These are phyloP conservation scores for Seira sanloemensis DNA, from an alignment of 2,888 invertebrate genomes.

Conservation along the genomic window DNA sequence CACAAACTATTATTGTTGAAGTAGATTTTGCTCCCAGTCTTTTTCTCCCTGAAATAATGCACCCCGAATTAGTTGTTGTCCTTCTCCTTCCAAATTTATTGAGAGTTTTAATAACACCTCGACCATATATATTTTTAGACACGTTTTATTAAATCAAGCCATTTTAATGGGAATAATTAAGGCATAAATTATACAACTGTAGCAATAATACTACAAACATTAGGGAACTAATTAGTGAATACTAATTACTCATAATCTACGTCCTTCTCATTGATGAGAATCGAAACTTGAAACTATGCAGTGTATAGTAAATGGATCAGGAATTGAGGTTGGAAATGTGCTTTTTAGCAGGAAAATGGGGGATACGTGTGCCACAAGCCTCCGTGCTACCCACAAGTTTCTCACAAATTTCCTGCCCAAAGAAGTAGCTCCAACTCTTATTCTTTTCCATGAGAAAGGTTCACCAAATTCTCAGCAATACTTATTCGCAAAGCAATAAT, in stretches of 20 bases:
- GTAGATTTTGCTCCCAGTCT: too few relatives aligned
- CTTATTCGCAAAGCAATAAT: constrained; percentile 63
- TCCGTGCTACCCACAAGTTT: constrained; percentile 17
- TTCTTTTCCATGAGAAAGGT: constrained; percentile 26
- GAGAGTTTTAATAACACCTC: too few relatives aligned
- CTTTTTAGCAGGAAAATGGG: neutral
- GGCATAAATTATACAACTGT: neutral
- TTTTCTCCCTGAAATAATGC: too few relatives aligned
- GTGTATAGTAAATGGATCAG: constrained; percentile 48
- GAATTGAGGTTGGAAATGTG: constrained; percentile 3
- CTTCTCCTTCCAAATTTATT: too few relatives aligned
- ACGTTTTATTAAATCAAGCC: neutral
- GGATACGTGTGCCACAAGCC: neutral
- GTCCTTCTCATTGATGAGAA: constrained; percentile 49
- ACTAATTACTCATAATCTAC: neutral
- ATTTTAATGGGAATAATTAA: neutral
- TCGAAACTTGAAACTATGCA: constrained; percentile 65
- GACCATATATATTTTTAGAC: too few relatives aligned
- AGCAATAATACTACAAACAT: neutral
- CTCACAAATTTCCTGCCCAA: constrained; percentile 6
- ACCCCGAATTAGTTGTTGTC: too few relatives aligned
- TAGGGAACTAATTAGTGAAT: neutral
- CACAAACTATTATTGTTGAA: too few relatives aligned
- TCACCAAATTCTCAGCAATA: constrained; percentile 48
- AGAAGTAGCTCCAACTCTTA: constrained; percentile 29